A percentile compares a stretch with the other conserved stretches of the same genome.
Conservation (phyloP, 2,797 vertebrate species). For the Halcyon smyrnensis region DNA sequence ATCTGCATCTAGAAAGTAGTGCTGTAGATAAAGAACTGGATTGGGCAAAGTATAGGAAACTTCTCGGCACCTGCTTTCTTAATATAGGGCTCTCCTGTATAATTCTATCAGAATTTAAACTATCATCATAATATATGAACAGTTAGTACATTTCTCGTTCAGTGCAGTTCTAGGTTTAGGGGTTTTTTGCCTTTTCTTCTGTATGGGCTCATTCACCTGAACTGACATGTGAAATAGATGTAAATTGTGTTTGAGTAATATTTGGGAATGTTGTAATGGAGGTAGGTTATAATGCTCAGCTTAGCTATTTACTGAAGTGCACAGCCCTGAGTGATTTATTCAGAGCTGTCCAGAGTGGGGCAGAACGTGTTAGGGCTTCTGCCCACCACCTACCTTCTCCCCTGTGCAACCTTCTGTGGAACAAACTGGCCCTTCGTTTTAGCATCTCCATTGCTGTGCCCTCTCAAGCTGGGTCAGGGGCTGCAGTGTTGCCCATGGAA, state of each 20-base stretch:
- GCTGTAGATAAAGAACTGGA: neutral
- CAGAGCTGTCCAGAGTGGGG: neutral
- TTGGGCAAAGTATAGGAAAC: neutral
- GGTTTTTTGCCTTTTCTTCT: neutral
- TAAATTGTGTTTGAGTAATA: neutral
- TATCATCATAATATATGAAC: neutral
- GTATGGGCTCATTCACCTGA: neutral
- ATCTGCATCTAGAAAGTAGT: neutral
- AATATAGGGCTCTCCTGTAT: neutral
- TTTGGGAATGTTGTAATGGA: neutral
- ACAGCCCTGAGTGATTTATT: fast-evolving
- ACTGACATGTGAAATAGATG: neutral
- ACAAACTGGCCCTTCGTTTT: neutral
- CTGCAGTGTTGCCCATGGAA: neutral
- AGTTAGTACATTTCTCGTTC: neutral
- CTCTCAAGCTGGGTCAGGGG: neutral
- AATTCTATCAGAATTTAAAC: neutral
- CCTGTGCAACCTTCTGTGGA: neutral
- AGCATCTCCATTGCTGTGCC: neutral
- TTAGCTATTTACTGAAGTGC: neutral
- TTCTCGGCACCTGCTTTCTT: fast-evolving
- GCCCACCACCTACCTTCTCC: neutral
- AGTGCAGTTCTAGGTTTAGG: neutral
- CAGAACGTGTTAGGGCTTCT: neutral
- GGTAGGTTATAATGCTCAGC: neutral